Base-by-base conservation (phyloP, 2,113 vertebrate genomes). In the Poeciliopsis retropinna region DNA sequence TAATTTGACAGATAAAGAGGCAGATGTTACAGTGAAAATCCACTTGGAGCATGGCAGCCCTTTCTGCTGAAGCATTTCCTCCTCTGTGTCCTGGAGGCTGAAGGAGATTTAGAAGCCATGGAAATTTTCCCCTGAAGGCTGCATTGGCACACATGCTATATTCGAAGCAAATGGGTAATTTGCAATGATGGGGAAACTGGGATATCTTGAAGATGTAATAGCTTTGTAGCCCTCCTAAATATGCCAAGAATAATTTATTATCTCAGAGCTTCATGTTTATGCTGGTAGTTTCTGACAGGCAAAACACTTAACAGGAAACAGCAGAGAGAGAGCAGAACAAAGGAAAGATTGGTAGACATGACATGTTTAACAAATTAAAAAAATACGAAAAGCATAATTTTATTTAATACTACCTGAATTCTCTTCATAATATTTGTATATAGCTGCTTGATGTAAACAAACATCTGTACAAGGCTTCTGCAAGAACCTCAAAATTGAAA, bases 21-120 rank as follows among this genome's bases (percentile, higher is more conserved):
- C 88, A 85, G 85, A 84, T 80, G 77, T 79, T 84, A 19, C 72
- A 70, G 47, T 75, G 63, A 79, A 67, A 30, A 79, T 77, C 63
- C 22, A 66, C 64, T 67, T 28, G 1, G 62, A 78, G 60, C 61
- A 72, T 67, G 64, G 75, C 70, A 3, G 68, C 44, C 72, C 70
- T 54, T 81, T 77, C 67, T 47, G n/a, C 47, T 54, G 29, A 37
- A 57, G 37, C 57, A 30, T 79, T 88, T 73, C 31, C 47, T 79
- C 39, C 68, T 51, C 57, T 31, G 41, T 71, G 80, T 75, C 75
- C 82, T 78, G 51, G 29, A 72, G 75, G 79, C 71, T 86, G 85
- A 79, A 66, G 60, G 72, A 67, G 70, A 81, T 77, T 79, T 70
- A 81, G 39, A 74, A 80, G 67, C 73, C 22, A n/a, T 85, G 76